Base-by-base conservation (phyloP, 2,797 vertebrate genomes). In the Phyllotis vaccarum region DNA sequence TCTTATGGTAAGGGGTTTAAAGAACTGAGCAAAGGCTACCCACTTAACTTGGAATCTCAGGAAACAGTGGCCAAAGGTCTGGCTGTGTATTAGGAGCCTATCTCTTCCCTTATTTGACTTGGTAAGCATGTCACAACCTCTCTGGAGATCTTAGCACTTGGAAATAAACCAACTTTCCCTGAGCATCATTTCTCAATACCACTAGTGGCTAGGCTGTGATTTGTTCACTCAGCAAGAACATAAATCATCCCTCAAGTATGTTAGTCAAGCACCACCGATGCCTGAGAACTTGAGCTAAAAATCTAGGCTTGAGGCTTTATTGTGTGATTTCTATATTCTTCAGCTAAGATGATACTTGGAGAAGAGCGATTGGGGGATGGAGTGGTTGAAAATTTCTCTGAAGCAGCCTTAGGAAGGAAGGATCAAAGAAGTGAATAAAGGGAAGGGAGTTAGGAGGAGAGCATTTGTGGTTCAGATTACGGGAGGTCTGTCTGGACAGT, bases 201-300 rank as follows among this genome's bases (percentile, higher is more conserved):
- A 31, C 52, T 52, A 27, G 68, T 0, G 3, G 64, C 72, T 86
- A 72, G 52, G 72, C 40, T 70, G 58, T 80, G 93, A 95, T 90
- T 89, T 86, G 92, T 56, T 94, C 89, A 89, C 70, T 92, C 17
- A 74, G 75, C 29, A 78, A 92, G 95, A 83, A 40, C 49, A 78
- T 93, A 66, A 72, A 13, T 96, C 78, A 83, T 75, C 68, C 24
- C 54, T 90, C 82, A 92, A 68, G 49, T 76, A 31, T 64, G 76
- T 83, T 89, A 58, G 27, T 90, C 22, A 4, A 95, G 94, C 46
- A 94, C 81, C 81, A 74, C 58, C 54, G 62, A 80, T 5, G 49
- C 74, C 83, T 1, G 8, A 89, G 74, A 86, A 86, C 79, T 87
- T 80, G 46, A 49, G 72, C 75, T 92, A 68, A 74, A 80, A 75